Evolutionary conservation across 2,888 invertebrate species (phyloP).

Genomic region (Caenorhabditis panamensis): DNA sequence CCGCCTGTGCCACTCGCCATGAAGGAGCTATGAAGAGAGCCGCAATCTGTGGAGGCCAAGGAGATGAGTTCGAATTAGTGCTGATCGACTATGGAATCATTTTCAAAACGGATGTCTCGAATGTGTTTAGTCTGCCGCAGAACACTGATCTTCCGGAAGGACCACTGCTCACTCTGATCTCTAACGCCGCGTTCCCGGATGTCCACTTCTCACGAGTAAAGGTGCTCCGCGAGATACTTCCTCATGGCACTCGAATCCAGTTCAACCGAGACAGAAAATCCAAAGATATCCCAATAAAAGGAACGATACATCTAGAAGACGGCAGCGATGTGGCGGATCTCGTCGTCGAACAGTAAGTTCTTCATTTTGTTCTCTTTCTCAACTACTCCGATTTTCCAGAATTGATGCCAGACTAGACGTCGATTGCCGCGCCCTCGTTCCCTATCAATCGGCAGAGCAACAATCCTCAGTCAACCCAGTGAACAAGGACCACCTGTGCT

Average conservation of each 20-base stretch:
- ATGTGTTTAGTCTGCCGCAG: constrained; percentile 25
- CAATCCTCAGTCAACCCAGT: neutral
- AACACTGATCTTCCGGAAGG: neutral
- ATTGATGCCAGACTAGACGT: constrained; percentile 7
- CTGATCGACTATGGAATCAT: constrained; percentile 37
- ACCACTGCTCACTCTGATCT: neutral
- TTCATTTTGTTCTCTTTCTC: neutral
- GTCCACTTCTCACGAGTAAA: constrained; percentile 31
- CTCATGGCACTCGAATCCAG: constrained; percentile 4
- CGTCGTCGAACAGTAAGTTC: constrained; percentile 15
- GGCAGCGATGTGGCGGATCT: neutral
- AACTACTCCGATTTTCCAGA: neutral
- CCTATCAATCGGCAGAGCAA: neutral
- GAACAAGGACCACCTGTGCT: constrained; percentile 14
- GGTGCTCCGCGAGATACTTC: constrained; percentile 2
- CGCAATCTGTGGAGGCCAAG: constrained; percentile 1
- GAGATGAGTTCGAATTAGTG: neutral
- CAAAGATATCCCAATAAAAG: constrained; percentile 36
- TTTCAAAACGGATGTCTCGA: neutral
- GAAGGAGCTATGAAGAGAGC: constrained; percentile 26
- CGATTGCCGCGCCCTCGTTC: constrained; percentile 18
- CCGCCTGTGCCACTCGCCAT: constrained; percentile 18
- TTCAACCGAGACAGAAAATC: constrained; percentile 27
- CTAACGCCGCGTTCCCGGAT: neutral
- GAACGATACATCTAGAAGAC: neutral